Base-by-base conservation (phyloP, 2,797 vertebrate genomes). In the Coccyzus lansbergi region DNA sequence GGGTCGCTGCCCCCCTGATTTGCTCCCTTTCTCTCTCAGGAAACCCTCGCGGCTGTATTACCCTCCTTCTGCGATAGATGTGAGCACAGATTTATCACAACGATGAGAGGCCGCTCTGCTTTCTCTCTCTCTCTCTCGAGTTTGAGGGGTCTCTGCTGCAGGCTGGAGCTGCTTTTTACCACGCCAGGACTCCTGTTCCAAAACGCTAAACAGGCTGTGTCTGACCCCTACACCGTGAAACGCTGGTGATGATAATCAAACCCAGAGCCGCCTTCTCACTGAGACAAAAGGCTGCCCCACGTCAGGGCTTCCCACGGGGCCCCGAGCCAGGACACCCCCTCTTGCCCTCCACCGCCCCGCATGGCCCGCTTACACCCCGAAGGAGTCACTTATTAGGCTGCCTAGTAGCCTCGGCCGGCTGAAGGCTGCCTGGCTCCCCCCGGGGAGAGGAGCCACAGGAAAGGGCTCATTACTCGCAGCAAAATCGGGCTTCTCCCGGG, bases 231-330 rank as follows among this genome's bases (percentile, higher is more conserved):
- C 55, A 34, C 65, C 15, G 17, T 12, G 58, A 70, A 65, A 62
- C 33, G 22, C 24, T 86, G 62, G 51, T 58, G 56, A 58, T 14
- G 9, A 56, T 97, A 97, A 98, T 97, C 79, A 93, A 96, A 95
- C 89, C 87, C 97, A 98, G 97, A 93, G 83, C 60, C 93, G 95
- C 79, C 60, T 92, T 83, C 72, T 69, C 79, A 52, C 63, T 28
- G 75, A 78, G 86, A 48, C 83, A 89, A 92, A 96, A 94, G 83
- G 36, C 90, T 88, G 79, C 68, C 56, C 28, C 52, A 28, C 9
- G 20, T 31, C 10, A 22, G 40, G 21, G 20, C 9, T n/a, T 62
- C 38, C 29, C 16, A 19, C 14, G 7, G 34, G 34, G 26, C 25
- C 29, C 17, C n/a, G 12, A 44, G 28, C 46, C 8, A 16, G 22